Conservation (phyloP, 2,797 vertebrate species). For the Gambelia wislizenii region DNA sequence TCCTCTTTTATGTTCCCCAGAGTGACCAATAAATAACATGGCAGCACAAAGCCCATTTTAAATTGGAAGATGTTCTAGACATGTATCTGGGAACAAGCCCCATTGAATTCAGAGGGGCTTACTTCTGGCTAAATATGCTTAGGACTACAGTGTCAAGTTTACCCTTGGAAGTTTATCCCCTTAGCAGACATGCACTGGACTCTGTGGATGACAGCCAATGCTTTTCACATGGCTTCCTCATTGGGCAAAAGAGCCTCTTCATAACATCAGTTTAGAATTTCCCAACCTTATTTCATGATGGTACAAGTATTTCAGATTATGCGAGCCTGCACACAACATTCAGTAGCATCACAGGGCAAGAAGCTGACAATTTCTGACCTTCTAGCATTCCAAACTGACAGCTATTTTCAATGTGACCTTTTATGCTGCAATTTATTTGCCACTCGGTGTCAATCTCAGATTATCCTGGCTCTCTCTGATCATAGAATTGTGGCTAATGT, state of each 20-base stretch:
- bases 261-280: neutral
- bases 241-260: neutral
- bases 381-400: slow-evolving; percentile 68
- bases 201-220: neutral
- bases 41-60: neutral
- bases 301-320: slow-evolving; percentile 69
- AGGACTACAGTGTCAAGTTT: neutral
- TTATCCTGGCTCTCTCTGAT: slow-evolving; percentile 50
- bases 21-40: neutral
- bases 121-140: too few species aligned
- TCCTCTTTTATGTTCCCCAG: neutral
- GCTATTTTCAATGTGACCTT: slow-evolving; percentile 73
- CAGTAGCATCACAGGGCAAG: slow-evolving; percentile 54
- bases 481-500: slow-evolving; percentile 41
- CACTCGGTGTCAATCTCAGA: slow-evolving; percentile 65
- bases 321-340: slow-evolving; percentile 22
- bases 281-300: slow-evolving; percentile 57
- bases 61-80: neutral
- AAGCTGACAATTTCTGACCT: slow-evolving; percentile 72
- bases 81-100: neutral
- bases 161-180: neutral
- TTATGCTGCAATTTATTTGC: slow-evolving; percentile 68
- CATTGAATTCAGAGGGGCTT: neutral
- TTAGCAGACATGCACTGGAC: neutral
- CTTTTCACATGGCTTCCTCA: neutral